A percentile compares a stretch with the other conserved stretches of the same genome.
These are phyloP conservation scores for Eurypyga helias DNA, from an alignment of 2,113 vertebrate species.

Conservation along the genomic window DNA sequence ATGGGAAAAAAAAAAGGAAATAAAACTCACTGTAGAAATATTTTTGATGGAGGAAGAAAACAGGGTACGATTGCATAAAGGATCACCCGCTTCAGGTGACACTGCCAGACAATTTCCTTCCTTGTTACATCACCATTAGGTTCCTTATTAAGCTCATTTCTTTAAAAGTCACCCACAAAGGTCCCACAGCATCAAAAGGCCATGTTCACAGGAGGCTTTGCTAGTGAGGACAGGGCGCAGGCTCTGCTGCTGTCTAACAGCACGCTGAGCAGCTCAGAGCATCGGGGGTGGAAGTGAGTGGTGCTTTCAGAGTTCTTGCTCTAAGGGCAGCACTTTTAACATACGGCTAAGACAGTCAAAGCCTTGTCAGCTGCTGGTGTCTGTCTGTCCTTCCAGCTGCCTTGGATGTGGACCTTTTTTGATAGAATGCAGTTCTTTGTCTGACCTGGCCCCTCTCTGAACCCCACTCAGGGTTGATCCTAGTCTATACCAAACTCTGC, in stretches of 20 bases:
- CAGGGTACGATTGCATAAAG: background rate
- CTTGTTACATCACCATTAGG: background rate
- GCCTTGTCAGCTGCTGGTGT: background rate
- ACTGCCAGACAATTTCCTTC: background rate
- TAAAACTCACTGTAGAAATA: background rate
- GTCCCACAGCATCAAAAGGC: background rate
- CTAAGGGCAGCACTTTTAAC: background rate
- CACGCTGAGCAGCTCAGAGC: fast-evolving
- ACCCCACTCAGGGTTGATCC: background rate
- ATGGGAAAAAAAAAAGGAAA: background rate
- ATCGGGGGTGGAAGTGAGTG: fast-evolving
- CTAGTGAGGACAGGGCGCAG: background rate
- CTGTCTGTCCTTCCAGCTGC: background rate
- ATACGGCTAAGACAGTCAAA: background rate
- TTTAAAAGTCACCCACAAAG: background rate
- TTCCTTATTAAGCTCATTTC: background rate
- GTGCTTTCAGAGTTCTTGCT: background rate
- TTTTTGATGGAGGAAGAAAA: background rate
- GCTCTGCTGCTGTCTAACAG: background rate
- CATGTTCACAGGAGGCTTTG: background rate
- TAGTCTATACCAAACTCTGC: background rate
- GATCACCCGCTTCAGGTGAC: background rate
- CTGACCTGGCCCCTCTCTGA: background rate
- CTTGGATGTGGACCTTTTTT: background rate
- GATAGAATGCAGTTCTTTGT: background rate